phyloP scores from a whole-genome alignment of 2,113 vertebrate genomes.

The Otocyon megalotis region DNA sequence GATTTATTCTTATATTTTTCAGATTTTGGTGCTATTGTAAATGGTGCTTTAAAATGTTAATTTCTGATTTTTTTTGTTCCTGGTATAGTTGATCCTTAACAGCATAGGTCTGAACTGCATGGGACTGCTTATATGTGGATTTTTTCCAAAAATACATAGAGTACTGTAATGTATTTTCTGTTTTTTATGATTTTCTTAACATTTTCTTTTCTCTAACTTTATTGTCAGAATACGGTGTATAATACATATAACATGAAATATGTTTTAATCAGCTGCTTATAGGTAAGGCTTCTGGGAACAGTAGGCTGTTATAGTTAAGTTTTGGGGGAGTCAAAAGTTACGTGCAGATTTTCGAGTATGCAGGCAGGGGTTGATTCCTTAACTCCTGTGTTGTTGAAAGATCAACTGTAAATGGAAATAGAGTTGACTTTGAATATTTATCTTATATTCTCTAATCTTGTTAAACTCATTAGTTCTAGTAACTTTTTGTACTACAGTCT shows the following conservation, averaged over 20 bases:
- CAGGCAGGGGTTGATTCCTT: background rate
- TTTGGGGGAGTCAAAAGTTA: background rate
- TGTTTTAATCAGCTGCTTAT: background rate
- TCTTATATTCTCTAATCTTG: background rate
- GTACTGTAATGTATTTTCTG: background rate
- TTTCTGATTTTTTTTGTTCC: background rate
- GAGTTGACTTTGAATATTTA: conserved; percentile 37
- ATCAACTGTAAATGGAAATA: conserved; percentile 5
- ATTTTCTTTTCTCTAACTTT: background rate
- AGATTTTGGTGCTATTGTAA: background rate
- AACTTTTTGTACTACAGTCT: background rate
- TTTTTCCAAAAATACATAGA: background rate
- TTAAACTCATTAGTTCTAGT: conserved; percentile 2
- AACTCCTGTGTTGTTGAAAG: background rate
- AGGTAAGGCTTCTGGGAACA: background rate
- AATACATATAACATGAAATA: background rate
- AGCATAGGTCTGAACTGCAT: background rate
- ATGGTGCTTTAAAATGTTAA: background rate
- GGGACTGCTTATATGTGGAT: background rate
- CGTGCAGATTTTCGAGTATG: background rate
- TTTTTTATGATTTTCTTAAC: background rate
- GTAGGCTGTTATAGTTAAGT: background rate
- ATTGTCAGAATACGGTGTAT: background rate
- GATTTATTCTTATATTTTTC: background rate
- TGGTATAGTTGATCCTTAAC: background rate